Percentiles rank a stretch among this genome's conserved stretches.
Evolutionary conservation across 2,113 vertebrate species (phyloP).

Genomic region (Lycocorax pyrrhopterus): DNA sequence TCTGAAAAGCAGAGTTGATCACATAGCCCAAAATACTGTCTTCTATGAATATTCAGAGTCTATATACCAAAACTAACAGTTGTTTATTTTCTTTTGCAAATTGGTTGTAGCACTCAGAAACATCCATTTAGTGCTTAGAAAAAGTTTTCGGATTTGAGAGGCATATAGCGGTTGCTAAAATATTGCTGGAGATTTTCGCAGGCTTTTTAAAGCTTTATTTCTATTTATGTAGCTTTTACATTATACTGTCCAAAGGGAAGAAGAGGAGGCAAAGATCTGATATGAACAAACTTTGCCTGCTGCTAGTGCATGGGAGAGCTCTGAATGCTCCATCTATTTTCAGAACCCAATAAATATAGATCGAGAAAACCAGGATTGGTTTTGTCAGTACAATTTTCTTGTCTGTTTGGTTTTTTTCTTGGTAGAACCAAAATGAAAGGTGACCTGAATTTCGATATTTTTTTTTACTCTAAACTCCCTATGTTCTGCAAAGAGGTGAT

Average conservation of each 20-base stretch:
- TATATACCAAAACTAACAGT: not conserved
- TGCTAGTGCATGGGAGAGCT: not conserved
- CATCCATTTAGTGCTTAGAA: not conserved
- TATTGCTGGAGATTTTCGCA: not conserved
- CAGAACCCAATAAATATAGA: not conserved
- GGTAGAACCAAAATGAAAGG: not conserved
- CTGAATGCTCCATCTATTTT: not conserved
- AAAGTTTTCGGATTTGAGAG: not conserved
- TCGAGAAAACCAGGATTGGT: not conserved
- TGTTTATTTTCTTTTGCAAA: not conserved
- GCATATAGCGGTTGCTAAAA: not conserved
- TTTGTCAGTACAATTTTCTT: conserved; percentile 5
- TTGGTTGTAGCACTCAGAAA: not conserved
- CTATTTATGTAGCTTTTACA: not conserved
- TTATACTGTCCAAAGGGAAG: not conserved
- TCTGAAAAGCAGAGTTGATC: not conserved
- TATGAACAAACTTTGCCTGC: not conserved
- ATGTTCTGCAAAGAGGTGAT: not conserved
- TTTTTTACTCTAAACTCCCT: not conserved
- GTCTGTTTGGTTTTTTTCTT: not conserved
- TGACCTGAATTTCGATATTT: not conserved
- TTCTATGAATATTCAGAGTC: not conserved
- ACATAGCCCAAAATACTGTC: not conserved
- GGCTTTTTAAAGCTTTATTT: not conserved
- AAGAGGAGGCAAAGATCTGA: not conserved